Base-by-base conservation (phyloP, 2,888 invertebrate genomes). In the Byasa hedistus region DNA sequence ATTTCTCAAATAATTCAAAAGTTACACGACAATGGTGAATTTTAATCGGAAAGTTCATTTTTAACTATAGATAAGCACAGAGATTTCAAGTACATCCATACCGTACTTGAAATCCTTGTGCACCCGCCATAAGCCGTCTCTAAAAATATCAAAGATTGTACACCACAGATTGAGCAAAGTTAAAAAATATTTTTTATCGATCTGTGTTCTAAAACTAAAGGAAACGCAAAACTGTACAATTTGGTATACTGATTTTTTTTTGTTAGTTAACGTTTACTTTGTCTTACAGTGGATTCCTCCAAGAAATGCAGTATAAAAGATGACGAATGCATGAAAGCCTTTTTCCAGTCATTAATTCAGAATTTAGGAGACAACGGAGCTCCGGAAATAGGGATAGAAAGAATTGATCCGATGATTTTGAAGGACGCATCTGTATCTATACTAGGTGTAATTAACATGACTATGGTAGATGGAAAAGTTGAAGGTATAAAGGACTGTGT, bases 391-490 rank as follows among this genome's bases (percentile, higher is more conserved):
- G 66, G 66, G 22, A 63, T 73, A 32, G 59, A 64, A 7, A 61
- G 58, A 24, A 48, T 70, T 48, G 72, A 73, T 62, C 73, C 73
- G 23, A 55, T 70, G 17, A 51, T 68, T 12, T n/a, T 73, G 0
- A 66, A 64, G 52, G 63, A 70, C 48, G n/a, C 68, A 22, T 58
- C 65, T 1, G 61, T 72, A 1, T 57, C 65, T n/a, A 55, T 73
- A 12, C 51, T 70, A 0, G 66, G 65, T 24, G 15, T 68, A 5
- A 21, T 73, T 17, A 68, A 65, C 44, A 32, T 71, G n/a, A 67
- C 66, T 7, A 56, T 72, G 24, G 44, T 60, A 4, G 68, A 73
- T 21, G 73, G 69, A 19, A 36, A 22, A 0, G 63, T 65, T 0
- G 55, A 57, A 15, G 73, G 73, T 10, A 24, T 71, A 1, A 70